phyloP scores from a whole-genome alignment of 2,888 invertebrate genomes.

The Philereme transversata region DNA sequence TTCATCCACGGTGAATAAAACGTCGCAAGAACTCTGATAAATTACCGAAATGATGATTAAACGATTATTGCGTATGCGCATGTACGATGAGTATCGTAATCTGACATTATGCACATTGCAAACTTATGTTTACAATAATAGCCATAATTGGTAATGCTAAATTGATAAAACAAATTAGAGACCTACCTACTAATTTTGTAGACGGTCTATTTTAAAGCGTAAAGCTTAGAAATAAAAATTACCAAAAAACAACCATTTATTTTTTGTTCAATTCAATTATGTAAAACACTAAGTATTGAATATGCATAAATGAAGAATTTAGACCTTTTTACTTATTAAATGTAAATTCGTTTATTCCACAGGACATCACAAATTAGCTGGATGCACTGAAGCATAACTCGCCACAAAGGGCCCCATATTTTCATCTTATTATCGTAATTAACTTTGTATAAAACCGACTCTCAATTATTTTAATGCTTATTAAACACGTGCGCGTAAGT shows the following conservation, averaged over 20 bases:
- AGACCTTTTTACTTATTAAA: not conserved
- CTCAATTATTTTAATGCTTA: constrained; percentile 76
- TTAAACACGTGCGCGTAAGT: constrained; percentile 77
- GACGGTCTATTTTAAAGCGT: too few species aligned
- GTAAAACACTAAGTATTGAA: too few species aligned
- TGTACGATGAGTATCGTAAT: constrained; percentile 46
- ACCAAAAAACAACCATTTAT: too few species aligned
- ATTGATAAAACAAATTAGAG: not conserved
- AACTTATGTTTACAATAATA: constrained; percentile 13
- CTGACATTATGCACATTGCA: constrained; percentile 48
- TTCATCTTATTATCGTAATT: constrained; percentile 77
- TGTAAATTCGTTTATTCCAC: constrained; percentile 44
- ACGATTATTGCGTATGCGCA: constrained; percentile 64
- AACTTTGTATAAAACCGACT: constrained; percentile 77
- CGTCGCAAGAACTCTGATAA: constrained; percentile 72
- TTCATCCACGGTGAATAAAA: constrained; percentile 72
- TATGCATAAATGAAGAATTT: not conserved
- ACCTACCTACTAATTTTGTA: too few species aligned
- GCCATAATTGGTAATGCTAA: constrained; percentile 2
- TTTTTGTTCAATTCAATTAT: too few species aligned
- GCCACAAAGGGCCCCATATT: constrained; percentile 66
- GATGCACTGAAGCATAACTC: constrained; percentile 66
- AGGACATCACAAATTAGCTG: constrained; percentile 79
- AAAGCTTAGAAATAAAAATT: too few species aligned
- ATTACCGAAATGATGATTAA: constrained; percentile 77